Evolutionary conservation across 2,888 invertebrate species (phyloP), one percentile per base, ranked within the genome.

Genomic region (Campopleginae sp.): DNA sequence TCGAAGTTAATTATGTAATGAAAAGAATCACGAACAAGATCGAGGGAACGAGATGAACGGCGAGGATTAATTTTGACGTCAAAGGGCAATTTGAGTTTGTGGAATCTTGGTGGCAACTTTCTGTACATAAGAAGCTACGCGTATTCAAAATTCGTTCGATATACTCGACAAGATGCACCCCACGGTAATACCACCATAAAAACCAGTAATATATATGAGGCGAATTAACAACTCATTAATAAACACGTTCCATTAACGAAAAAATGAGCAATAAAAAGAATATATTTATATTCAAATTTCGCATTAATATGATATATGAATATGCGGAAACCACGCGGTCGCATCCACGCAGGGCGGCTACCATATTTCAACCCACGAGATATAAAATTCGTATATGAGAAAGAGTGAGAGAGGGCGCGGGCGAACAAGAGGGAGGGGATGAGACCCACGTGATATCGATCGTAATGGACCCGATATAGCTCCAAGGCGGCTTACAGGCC

Each of bases 381-480:
- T 71, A 71, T 72, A 68, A 81, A 72, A 74, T 74, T 19, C 61
- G 63, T 68, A 44, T 44, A 63, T 2, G 42, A 46, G 27, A 68
- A 65, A 27, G 23, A 33, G 19, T 68, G 54, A 38, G 66, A 46
- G 72, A 51, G 19, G 17, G 77, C 33, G 42, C 38, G 19, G 31
- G 6, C 61, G 19, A n/a, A 46, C 33, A 46, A 23, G 63, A 19
- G 51, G 44, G 68, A 14, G 76, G 46, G 54, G 65, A 33, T 46
- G 84, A 76, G 72, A 84, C 76, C 84, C 72, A 76, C 80, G 78
- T 51, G 82, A 85, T 85, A 85, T 85, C 85, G 85, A 85, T 85
- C 85, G 82, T 82, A 85, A 82, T 85, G 82, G 85, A 85, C 61
- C 61, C 66, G 85, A 85, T 85, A 85, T 85, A 85, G 85, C 80